These are phyloP conservation scores for Enteromius radiatus DNA, from an alignment of 2,797 vertebrate species.

Conservation along the genomic window DNA sequence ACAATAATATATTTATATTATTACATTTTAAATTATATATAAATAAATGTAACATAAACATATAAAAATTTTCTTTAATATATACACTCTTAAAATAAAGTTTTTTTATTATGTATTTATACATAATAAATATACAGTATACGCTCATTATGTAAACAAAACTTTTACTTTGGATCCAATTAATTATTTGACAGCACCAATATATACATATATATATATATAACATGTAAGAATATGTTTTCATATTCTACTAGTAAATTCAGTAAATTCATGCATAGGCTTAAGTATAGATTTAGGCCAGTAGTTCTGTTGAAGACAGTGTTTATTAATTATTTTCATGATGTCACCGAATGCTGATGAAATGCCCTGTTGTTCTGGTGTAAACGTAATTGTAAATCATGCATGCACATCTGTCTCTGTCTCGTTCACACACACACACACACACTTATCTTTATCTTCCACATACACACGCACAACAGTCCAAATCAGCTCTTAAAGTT, in stretches of 20 bases:
- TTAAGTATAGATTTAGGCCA: background rate
- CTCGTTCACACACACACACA: background rate
- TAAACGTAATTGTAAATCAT: background rate
- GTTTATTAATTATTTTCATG: conserved; percentile 7
- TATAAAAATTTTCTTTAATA: too few species aligned
- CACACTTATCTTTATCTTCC: conserved; percentile 13
- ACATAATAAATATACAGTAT: too few species aligned
- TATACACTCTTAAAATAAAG: too few species aligned
- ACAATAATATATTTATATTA: too few species aligned
- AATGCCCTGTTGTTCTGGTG: conserved; percentile 7
- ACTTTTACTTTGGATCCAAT: too few species aligned
- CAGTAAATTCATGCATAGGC: background rate
- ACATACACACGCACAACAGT: conserved; percentile 18
- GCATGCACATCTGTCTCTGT: conserved; percentile 3
- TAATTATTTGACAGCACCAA: too few species aligned
- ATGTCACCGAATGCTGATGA: conserved; percentile 26
- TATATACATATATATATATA: too few species aligned
- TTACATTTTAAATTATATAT: too few species aligned
- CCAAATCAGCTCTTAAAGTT: conserved; percentile 47
- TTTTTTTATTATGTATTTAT: too few species aligned
- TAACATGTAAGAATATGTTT: background rate
- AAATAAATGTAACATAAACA: too few species aligned
- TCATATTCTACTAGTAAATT: background rate
- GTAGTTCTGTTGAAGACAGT: background rate
- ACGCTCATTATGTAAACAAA: too few species aligned